Conservation (phyloP, 2,797 vertebrate species). For the Fringilla coelebs region DNA sequence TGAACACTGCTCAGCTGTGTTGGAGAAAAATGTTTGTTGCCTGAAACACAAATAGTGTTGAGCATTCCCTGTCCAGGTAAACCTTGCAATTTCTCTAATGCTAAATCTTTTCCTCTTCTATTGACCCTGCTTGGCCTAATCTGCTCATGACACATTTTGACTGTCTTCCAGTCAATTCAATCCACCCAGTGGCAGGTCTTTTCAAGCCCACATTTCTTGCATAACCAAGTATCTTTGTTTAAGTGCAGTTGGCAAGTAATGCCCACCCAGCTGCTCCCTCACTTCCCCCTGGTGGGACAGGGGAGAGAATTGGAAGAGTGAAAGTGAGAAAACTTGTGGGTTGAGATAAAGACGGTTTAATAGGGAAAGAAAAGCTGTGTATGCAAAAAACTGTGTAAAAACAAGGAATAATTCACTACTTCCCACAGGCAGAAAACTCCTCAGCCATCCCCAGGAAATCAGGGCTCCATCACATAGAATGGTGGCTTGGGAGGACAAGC, state of each 20-base stretch:
- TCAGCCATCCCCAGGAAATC: not conserved
- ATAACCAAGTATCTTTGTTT: not conserved
- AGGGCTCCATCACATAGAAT: not conserved
- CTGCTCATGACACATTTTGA: conserved; percentile 20
- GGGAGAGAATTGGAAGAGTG: not conserved
- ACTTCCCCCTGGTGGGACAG: not conserved
- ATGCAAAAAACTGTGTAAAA: not conserved
- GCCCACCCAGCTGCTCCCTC: not conserved
- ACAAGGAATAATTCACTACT: not conserved
- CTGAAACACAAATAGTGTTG: not conserved
- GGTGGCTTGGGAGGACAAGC: not conserved
- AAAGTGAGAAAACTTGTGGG: not conserved
- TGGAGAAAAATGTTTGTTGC: conserved; percentile 8
- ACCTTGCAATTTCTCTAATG: not conserved
- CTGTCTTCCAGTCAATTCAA: conserved; percentile 47
- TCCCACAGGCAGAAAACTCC: not conserved
- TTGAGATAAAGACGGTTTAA: not conserved
- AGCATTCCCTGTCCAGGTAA: not conserved
- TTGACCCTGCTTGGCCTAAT: not conserved
- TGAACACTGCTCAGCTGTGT: not conserved
- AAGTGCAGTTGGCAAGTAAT: not conserved
- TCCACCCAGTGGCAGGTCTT: conserved; percentile 30
- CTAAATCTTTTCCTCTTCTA: not conserved
- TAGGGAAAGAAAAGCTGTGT: not conserved
- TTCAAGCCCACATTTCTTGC: conserved; percentile 10